Evolutionary conservation across 2,113 vertebrate genomes (phyloP).

Genomic region (Xenus cinereus): DNA sequence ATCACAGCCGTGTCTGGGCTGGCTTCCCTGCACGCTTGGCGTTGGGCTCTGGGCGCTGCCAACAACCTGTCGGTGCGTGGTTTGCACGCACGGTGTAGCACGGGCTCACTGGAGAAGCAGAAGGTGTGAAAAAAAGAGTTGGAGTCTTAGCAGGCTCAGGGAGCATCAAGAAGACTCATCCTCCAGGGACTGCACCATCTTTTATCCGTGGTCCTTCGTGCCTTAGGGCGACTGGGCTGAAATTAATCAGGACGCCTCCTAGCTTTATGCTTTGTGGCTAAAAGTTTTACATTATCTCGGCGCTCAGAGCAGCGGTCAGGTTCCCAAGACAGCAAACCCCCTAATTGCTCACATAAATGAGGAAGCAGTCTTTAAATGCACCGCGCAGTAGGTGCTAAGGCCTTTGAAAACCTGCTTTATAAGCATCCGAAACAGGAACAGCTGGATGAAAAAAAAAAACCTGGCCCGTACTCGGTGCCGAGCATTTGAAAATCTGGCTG

Average conservation of each 20-base stretch:
- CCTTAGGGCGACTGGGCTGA: rapidly evolving
- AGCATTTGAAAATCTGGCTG: conserved; percentile 40
- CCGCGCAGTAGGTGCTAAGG: neutral
- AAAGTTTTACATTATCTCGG: neutral
- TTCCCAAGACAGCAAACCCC: neutral
- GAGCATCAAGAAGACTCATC: neutral
- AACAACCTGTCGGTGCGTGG: neutral
- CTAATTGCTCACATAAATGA: neutral
- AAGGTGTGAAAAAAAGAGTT: neutral
- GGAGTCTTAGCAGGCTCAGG: neutral
- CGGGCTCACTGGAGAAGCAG: neutral
- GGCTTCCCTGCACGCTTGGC: neutral
- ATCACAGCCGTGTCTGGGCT: neutral
- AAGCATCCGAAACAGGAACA: neutral
- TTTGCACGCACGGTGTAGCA: neutral
- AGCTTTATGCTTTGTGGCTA: neutral
- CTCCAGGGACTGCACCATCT: neutral
- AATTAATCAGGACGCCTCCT: neutral
- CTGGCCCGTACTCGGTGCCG: neutral
- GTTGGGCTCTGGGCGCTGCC: rapidly evolving
- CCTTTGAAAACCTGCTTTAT: neutral
- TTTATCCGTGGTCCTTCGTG: neutral
- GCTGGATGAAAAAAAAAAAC: neutral
- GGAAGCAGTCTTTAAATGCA: neutral
- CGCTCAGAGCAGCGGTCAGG: neutral